Evolutionary conservation across 2,797 vertebrate genomes (phyloP).

Genomic region (Danionella dracula): DNA sequence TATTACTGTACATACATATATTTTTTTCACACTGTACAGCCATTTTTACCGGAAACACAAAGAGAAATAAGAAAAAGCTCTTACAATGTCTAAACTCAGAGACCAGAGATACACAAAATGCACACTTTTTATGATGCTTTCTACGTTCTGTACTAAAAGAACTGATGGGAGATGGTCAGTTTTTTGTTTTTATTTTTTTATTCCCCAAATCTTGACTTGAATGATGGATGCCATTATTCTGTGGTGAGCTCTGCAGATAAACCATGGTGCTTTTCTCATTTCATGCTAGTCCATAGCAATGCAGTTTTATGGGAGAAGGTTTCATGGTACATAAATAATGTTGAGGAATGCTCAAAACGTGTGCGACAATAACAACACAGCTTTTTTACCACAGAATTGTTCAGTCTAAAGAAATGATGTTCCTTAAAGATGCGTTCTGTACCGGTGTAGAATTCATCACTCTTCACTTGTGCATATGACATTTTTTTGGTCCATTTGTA

Average conservation of each 20-base stretch:
- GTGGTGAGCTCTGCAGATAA: conserved; percentile 18
- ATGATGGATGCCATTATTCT: conserved; percentile 6
- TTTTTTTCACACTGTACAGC: conserved; percentile 21
- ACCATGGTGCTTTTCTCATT: conserved; percentile 20
- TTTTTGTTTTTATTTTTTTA: not conserved
- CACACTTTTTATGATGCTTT: not conserved
- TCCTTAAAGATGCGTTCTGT: conserved; percentile 3
- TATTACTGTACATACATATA: conserved; percentile 6
- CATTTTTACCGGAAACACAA: conserved; percentile 9
- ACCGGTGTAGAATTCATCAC: conserved; percentile 20
- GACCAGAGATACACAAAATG: not conserved
- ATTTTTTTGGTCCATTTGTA: conserved; percentile 24
- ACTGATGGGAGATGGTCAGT: not conserved
- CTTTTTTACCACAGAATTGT: conserved; percentile 1
- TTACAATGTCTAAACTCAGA: not conserved
- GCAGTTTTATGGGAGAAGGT: not conserved
- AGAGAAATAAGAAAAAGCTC: not conserved
- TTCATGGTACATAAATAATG: conserved; percentile 12
- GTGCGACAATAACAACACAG: conserved; percentile 29
- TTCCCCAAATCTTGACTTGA: not conserved
- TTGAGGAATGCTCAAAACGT: conserved; percentile 34
- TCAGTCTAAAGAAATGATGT: conserved; percentile 17
- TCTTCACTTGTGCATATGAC: conserved; percentile 33
- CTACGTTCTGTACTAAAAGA: conserved; percentile 1
- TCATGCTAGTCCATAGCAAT: conserved; percentile 30